Percentiles rank a stretch among this genome's conserved stretches.
Evolutionary conservation across 1,140 invertebrate species (phyloP).

Genomic region (Lepidurus apus): DNA sequence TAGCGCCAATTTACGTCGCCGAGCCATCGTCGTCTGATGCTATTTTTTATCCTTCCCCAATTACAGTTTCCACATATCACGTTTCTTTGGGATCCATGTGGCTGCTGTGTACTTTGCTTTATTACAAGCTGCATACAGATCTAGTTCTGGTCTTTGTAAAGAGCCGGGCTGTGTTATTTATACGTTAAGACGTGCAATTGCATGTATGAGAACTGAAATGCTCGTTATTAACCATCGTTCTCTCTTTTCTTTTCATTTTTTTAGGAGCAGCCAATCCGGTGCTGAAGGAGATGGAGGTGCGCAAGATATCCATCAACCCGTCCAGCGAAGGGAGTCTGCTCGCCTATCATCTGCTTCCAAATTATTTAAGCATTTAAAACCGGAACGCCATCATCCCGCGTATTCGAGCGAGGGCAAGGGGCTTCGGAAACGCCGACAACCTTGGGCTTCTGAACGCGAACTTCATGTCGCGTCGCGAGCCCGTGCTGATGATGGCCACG

Average conservation of each 20-base stretch:
- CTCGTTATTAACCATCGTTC: background rate
- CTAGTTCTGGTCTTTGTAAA: background rate
- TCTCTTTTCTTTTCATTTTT: background rate
- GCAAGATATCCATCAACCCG: constrained; percentile 25
- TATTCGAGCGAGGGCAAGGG: constrained; percentile 41
- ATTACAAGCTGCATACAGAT: background rate
- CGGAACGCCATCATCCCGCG: constrained; percentile 37
- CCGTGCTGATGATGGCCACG: constrained; percentile 43
- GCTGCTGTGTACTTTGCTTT: background rate
- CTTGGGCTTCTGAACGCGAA: constrained; percentile 35
- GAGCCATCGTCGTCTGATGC: background rate
- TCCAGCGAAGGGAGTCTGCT: constrained; percentile 34
- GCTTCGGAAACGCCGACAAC: constrained; percentile 36
- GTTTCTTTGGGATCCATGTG: background rate
- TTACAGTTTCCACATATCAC: background rate
- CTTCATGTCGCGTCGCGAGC: constrained; percentile 43
- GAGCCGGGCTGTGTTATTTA: background rate
- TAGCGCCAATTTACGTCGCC: background rate
- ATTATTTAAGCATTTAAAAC: constrained; percentile 32
- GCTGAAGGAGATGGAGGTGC: constrained; percentile 6
- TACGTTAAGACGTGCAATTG: background rate
- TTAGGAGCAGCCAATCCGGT: background rate
- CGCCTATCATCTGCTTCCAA: constrained; percentile 31
- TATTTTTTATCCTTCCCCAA: background rate
- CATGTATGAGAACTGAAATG: background rate